A percentile compares a stretch with the other conserved stretches of the same genome.
Evolutionary conservation across 1,140 invertebrate species (phyloP).

Genomic region (Coelopa frigida): DNA sequence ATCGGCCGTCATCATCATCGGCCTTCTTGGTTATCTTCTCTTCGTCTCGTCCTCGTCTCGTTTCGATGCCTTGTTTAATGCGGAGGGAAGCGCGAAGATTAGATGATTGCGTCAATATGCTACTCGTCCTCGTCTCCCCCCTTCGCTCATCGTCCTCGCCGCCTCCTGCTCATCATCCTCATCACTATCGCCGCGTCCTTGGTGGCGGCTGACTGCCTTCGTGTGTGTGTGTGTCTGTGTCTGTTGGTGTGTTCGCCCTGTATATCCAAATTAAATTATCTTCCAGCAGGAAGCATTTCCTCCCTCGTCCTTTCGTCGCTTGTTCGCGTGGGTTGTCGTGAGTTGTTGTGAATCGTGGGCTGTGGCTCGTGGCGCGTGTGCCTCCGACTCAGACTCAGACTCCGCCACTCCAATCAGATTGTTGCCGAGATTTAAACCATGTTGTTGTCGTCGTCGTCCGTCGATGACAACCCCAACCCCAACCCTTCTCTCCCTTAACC

Average conservation of each 20-base stretch:
- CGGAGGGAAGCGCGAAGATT: constrained; percentile 39
- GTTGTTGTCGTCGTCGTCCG: no score
- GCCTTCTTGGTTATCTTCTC: no score
- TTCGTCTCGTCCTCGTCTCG: no score
- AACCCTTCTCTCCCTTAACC: no score
- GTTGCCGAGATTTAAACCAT: constrained; percentile 25
- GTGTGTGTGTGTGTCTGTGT: no score
- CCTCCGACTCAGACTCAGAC: constrained; percentile 20
- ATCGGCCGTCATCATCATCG: no score
- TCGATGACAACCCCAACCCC: no score
- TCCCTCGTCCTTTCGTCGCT: constrained; percentile 35
- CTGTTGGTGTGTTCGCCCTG: no score
- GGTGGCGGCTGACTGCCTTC: no score
- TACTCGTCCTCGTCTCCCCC: constrained; percentile 20
- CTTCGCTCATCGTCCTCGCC: constrained; percentile 10
- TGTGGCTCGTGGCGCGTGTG: no score
- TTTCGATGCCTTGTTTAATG: constrained; percentile 3
- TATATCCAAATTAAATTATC: constrained; percentile 45
- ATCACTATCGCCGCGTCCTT: background rate
- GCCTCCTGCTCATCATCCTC: no score
- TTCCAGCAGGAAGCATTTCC: constrained; percentile 30
- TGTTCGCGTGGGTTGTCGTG: background rate
- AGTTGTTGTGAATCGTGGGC: no score
- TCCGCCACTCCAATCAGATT: constrained; percentile 45
- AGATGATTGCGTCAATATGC: constrained; percentile 45